Conservation (phyloP, 2,797 vertebrate species). For the Tapera naevia region DNA sequence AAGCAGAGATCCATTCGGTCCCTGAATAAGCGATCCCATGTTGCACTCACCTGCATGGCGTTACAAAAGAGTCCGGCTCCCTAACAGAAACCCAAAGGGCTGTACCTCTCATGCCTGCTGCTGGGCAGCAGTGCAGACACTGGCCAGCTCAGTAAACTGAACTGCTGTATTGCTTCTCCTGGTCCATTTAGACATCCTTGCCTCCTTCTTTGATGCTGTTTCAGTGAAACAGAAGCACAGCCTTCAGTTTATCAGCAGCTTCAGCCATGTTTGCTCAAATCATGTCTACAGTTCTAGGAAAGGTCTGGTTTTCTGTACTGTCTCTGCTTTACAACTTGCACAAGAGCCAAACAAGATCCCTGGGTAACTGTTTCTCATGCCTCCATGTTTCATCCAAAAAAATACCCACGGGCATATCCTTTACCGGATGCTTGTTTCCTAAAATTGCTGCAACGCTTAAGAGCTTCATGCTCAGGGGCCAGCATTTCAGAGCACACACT, state of each 20-base stretch:
- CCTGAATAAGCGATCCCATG: fast-evolving
- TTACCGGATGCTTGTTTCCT: neutral
- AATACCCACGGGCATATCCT: neutral
- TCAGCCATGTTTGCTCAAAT: neutral
- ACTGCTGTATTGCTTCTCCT: neutral
- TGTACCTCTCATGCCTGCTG: neutral
- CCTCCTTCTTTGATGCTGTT: neutral
- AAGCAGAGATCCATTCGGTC: neutral
- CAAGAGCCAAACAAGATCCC: neutral
- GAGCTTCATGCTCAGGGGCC: neutral
- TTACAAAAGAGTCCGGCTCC: neutral
- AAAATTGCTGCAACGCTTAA: neutral
- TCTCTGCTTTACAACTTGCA: neutral
- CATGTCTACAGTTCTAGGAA: neutral
- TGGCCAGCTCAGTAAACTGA: neutral
- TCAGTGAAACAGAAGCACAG: neutral
- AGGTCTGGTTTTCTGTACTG: neutral
- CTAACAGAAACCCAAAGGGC: neutral
- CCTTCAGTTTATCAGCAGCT: neutral
- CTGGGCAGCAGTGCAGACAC: neutral
- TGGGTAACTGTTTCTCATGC: neutral
- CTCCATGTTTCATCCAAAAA: neutral
- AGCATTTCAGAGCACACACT: neutral
- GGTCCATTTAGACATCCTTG: neutral
- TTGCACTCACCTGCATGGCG: neutral